Conservation (phyloP, 1,140 invertebrate genomes). For the Lepeophtheirus salmonis region DNA sequence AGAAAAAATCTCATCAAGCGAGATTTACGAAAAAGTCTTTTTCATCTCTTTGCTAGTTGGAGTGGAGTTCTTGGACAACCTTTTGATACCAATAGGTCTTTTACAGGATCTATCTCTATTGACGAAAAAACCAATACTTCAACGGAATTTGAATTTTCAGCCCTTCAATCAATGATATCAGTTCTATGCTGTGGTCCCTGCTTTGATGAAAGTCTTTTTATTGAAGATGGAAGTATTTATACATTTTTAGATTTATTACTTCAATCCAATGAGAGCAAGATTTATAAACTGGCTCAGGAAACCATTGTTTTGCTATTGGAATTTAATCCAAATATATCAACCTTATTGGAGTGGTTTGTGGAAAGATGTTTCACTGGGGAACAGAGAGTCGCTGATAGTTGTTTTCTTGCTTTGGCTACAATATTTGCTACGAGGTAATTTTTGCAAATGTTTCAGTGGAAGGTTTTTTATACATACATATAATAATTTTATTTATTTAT, state of each 20-base stretch:
- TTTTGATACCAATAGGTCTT: slow-evolving; percentile 26
- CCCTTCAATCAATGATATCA: slow-evolving; percentile 68
- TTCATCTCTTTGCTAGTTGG: slow-evolving; percentile 81
- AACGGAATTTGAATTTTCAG: slow-evolving; percentile 41
- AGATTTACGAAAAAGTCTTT: slow-evolving; percentile 64
- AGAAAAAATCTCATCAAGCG: slow-evolving; percentile 63
- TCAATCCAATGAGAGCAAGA: slow-evolving; percentile 63
- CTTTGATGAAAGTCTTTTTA: slow-evolving; percentile 64
- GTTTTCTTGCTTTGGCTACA: slow-evolving; percentile 79
- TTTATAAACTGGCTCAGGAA: slow-evolving; percentile 72
- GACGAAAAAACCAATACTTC: slow-evolving; percentile 23
- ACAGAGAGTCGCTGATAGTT: slow-evolving; percentile 73
- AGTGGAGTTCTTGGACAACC: slow-evolving; percentile 56
- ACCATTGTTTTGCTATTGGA: slow-evolving; percentile 82
- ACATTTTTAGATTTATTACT: slow-evolving; percentile 79
- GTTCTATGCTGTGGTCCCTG: slow-evolving; percentile 83
- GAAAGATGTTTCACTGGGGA: slow-evolving; percentile 86
- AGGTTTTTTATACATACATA: no score
- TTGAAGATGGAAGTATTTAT: slow-evolving; percentile 74
- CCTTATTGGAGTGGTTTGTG: slow-evolving; percentile 87
- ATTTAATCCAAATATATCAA: slow-evolving; percentile 82
- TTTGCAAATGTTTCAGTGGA: no score
- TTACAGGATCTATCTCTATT: slow-evolving; percentile 19
- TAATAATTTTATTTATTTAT: slow-evolving; percentile 22
- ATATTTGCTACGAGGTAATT: slow-evolving; percentile 87